A percentile compares a stretch with the other conserved stretches of the same genome.
phyloP scores from a whole-genome alignment of 2,797 vertebrate genomes.

The Mastacembelus armatus region DNA sequence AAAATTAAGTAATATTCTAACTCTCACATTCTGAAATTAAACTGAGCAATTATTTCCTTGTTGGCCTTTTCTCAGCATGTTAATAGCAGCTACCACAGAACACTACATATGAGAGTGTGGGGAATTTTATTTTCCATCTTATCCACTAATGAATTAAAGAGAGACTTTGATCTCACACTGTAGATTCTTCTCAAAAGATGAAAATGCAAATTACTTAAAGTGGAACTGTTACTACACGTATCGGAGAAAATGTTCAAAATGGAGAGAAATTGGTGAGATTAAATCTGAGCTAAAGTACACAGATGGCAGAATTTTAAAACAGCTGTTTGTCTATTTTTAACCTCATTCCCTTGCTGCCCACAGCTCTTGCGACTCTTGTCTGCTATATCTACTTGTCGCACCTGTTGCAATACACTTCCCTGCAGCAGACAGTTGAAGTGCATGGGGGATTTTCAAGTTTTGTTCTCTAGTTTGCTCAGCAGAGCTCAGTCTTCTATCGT shows the following conservation, averaged over 20 bases:
- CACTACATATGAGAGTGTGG: conserved; percentile 14
- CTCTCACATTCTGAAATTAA: conserved; percentile 44
- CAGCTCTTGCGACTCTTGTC: conserved; percentile 5
- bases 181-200: conserved; percentile 42
- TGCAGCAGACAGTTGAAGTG: conserved; percentile 44
- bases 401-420: conserved; percentile 49
- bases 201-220: conserved; percentile 59
- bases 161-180: conserved; percentile 58
- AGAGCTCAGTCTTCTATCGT: conserved; percentile 27
- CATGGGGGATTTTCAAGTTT: conserved; percentile 39
- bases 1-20: conserved; percentile 12
- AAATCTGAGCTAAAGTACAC: not conserved
- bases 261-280: conserved; percentile 31
- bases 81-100: conserved; percentile 46
- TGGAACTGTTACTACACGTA: conserved; percentile 18
- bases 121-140: conserved; percentile 56
- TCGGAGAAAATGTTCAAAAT: conserved; percentile 25
- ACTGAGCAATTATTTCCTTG: conserved; percentile 46
- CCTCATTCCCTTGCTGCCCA: conserved; percentile 26
- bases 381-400: conserved; percentile 25
- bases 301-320: conserved; percentile 10
- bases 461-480: conserved; percentile 16
- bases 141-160: conserved; percentile 60
- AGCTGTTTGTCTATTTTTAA: conserved; percentile 28
- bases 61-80: conserved; percentile 42